Percentiles rank a stretch among this genome's conserved stretches.
phyloP scores from a whole-genome alignment of 2,888 invertebrate genomes.

The Eudasyphora cyanicolor region DNA sequence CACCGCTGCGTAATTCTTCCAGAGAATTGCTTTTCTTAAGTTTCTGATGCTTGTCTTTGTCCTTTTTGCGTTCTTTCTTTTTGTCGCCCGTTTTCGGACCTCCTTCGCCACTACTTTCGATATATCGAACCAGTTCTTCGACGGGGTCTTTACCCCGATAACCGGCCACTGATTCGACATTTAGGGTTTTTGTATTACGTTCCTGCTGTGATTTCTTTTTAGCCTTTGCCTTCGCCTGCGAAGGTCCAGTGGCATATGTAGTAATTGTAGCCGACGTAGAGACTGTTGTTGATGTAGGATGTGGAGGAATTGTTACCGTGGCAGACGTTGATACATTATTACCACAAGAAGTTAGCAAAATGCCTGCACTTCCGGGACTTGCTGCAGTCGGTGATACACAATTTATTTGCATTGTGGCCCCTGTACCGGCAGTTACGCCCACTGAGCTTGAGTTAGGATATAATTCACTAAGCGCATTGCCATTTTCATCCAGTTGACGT shows the following conservation, averaged over 20 bases:
- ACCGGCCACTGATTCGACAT: conserved; percentile 85
- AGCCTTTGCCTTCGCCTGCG: conserved; percentile 82
- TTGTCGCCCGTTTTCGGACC: conserved; percentile 67
- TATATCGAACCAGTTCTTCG: conserved; percentile 88
- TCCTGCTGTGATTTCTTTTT: conserved; percentile 82
- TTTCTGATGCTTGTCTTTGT: conserved; percentile 79
- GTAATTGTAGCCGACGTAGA: conserved; percentile 78
- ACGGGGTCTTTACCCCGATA: conserved; percentile 90
- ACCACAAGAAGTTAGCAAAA: conserved; percentile 54
- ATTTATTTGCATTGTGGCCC: conserved; percentile 60
- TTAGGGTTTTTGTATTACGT: conserved; percentile 81
- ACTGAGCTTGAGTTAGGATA: conserved; percentile 72
- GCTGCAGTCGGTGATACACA: conserved; percentile 55
- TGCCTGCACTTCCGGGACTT: conserved; percentile 42
- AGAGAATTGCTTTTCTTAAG: conserved; percentile 88
- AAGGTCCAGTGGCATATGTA: conserved; percentile 80
- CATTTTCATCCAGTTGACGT: conserved; percentile 88
- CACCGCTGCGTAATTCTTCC: conserved; percentile 88
- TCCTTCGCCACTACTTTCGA: conserved; percentile 83
- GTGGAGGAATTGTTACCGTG: conserved; percentile 70
- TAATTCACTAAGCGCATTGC: conserved; percentile 83
- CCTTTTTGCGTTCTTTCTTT: conserved; percentile 80
- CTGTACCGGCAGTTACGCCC: conserved; percentile 46
- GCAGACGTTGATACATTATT: conserved; percentile 60
- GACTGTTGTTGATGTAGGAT: conserved; percentile 81